These are phyloP conservation scores for Phyllotreta cruciferae DNA, from an alignment of 2,888 invertebrate species.

Conservation along the genomic window DNA sequence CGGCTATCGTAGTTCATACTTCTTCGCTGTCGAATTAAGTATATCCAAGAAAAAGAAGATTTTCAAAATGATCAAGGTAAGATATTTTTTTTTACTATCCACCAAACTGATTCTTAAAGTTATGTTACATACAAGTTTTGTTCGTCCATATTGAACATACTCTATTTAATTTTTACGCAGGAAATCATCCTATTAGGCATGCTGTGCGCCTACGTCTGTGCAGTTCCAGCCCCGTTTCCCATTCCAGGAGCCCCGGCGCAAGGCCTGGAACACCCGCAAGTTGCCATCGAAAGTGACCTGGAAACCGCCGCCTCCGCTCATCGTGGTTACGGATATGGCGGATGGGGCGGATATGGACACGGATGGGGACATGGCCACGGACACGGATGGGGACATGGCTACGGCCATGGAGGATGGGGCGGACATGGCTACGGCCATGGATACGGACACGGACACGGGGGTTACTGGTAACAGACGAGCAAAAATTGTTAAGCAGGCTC, in stretches of 20 bases:
- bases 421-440: too few species aligned
- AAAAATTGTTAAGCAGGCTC: too few species aligned
- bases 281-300: slow-evolving; percentile 9
- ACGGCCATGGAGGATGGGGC: slow-evolving; percentile 6
- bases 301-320: slow-evolving; percentile 14
- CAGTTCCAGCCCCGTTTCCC: background rate
- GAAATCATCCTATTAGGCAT: slow-evolving; percentile 1
- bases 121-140: background rate
- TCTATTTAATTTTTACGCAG: slow-evolving; percentile 8
- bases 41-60: background rate
- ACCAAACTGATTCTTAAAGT: background rate
- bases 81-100: background rate
- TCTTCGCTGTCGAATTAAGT: background rate
- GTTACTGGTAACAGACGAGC: too few species aligned
- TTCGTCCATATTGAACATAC: background rate
- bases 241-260: background rate
- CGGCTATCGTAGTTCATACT: background rate
- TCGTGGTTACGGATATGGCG: slow-evolving; percentile 27
- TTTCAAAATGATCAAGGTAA: slow-evolving; percentile 22
- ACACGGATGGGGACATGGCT: slow-evolving; percentile 12
- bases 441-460: too few species aligned
- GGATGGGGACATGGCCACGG: slow-evolving; percentile 21
- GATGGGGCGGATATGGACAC: slow-evolving; percentile 18
- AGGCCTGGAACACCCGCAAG: background rate
- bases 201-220: background rate